Evolutionary conservation across 2,888 invertebrate species (phyloP).

Genomic region (Agrochola lota): DNA sequence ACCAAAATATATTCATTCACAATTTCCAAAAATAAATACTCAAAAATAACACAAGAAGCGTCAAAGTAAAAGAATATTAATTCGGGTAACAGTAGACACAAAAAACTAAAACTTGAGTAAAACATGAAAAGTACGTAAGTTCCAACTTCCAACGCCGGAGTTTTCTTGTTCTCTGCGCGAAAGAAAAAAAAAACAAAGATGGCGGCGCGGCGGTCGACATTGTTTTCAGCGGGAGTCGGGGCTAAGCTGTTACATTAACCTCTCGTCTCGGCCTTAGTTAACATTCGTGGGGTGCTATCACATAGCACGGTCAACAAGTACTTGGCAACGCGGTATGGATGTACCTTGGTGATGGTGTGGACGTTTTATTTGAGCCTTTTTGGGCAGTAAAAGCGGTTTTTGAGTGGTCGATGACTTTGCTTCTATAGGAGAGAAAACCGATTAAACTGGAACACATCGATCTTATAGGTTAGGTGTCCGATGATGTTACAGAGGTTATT

Average conservation of each 20-base stretch:
- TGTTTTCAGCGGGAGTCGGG: conserved; percentile 78
- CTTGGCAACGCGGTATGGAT: conserved; percentile 20
- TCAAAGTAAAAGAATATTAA: conserved; percentile 55
- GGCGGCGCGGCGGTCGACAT: conserved; percentile 79
- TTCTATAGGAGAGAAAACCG: not conserved
- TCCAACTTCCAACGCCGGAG: conserved; percentile 67
- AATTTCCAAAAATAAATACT: conserved; percentile 25
- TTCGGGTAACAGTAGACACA: conserved; percentile 46
- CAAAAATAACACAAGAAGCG: conserved; percentile 33
- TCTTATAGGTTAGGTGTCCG: not conserved
- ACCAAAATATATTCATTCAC: not conserved
- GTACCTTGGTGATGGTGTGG: not conserved
- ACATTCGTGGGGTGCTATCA: conserved; percentile 77
- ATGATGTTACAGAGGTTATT: no score
- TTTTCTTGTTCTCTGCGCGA: conserved; percentile 71
- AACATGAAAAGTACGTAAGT: conserved; percentile 69
- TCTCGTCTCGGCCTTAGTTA: conserved; percentile 83
- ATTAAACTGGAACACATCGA: no score
- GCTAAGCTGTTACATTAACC: conserved; percentile 87
- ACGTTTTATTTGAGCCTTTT: not conserved
- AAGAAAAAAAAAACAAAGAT: conserved; percentile 65
- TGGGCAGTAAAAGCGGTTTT: not conserved
- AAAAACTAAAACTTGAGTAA: conserved; percentile 60
- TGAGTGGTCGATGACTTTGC: not conserved
- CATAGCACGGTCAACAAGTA: conserved; percentile 74